Base-by-base conservation (phyloP, 2,888 invertebrate genomes). In the Tethea ocularis region DNA sequence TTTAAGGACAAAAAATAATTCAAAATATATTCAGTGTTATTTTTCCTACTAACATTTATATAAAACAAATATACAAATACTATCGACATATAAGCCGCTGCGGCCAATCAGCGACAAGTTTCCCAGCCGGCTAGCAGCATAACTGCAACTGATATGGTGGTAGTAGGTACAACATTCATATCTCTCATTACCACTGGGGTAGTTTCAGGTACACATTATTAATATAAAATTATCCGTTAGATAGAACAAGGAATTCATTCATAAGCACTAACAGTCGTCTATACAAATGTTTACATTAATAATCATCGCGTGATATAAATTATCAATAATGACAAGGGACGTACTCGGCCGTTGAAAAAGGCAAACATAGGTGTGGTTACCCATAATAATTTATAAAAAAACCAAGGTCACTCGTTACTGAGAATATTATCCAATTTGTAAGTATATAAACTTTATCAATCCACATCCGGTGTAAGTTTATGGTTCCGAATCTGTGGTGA, bases 301-400 rank as follows among this genome's bases (percentile, higher is more conserved):
- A 69, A 75, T 69, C 73, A 74, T 72, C 70, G 68, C 57, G 67
- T 64, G 74, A 80, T 84, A 83, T 78, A 80, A 85, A 80, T 83
- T 84, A 88, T 86, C 85, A 74, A 75, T 79, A 80, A 80, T 74
- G 80, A 84, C 77, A 83, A 87, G 87, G 84, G 80, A 79, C 72
- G 61, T 62, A 61, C 73, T 82, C 79, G 79, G 81, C 84, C 84
- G 87, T 88, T 88, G 74, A 70, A 68, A 80, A 74, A 73, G 46
- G 83, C 76, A 87, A 89, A 89, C 80, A 87, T 79, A 77, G 86
- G 87, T 72, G 84, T 65, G 85, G 81, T 58, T 52, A 26, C 56
- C 60, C 62, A 60, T 63, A 67, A 74, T 71, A 68, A 75, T 69
- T 68, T 74, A 72, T 69, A 62, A 64, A 66, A 69, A 71, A 74